Percentiles rank a stretch among this genome's conserved stretches.
Conservation (phyloP, 1,140 invertebrate species). For the Eurosta solidaginis region DNA sequence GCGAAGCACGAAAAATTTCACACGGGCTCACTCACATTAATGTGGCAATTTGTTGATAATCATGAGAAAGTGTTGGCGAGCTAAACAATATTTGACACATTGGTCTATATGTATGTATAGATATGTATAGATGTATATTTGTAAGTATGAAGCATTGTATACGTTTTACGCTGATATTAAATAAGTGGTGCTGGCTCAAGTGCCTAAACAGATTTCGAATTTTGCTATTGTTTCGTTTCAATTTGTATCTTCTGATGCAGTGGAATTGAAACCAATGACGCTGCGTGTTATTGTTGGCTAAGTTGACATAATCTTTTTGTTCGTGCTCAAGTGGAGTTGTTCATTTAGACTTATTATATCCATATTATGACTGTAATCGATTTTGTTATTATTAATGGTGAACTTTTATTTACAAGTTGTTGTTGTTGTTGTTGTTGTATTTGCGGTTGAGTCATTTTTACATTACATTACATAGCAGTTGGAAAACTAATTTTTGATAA, state of each 20-base stretch:
- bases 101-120: neutral
- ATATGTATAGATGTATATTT: no score
- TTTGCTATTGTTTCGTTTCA: neutral
- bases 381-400: neutral
- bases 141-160: no score
- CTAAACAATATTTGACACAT: neutral
- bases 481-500: no score
- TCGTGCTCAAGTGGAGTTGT: neutral
- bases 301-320: slow-evolving; percentile 17
- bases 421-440: neutral
- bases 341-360: neutral
- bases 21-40: neutral
- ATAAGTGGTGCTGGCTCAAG: no score
- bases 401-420: neutral
- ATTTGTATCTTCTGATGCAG: neutral
- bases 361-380: neutral
- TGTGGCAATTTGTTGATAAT: neutral
- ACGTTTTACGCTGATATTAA: no score
- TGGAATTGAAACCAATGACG: slow-evolving; percentile 1
- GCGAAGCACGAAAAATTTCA: neutral
- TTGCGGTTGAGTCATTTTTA: no score
- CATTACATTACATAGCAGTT: no score
- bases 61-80: neutral
- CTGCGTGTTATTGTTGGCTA: neutral
- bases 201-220: no score